Conservation (phyloP, 2,888 invertebrate species). For the Tromatobia lineatoria region DNA sequence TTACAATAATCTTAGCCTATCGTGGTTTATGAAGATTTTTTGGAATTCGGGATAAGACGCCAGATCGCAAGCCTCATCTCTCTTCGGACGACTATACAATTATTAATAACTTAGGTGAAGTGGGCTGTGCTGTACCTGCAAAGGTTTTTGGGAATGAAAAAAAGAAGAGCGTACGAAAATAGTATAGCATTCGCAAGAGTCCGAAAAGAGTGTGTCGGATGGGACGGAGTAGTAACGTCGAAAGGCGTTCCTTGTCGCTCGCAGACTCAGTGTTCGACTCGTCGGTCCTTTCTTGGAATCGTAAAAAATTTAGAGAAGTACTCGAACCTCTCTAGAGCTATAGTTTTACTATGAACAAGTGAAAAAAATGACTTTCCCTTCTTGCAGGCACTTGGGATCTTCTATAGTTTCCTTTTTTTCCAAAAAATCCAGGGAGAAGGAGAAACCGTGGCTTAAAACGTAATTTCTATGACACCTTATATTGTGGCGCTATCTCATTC, state of each 20-base stretch:
- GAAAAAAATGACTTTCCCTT: slow-evolving; percentile 63
- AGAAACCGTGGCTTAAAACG: no score
- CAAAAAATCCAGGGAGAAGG: no score
- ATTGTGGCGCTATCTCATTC: no score
- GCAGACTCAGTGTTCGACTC: slow-evolving; percentile 14
- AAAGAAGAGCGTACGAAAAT: slow-evolving; percentile 7
- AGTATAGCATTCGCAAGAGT: slow-evolving; percentile 52
- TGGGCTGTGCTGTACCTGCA: slow-evolving; percentile 31
- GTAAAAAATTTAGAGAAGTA: slow-evolving; percentile 67
- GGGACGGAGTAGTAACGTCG: slow-evolving; percentile 45
- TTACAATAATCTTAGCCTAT: slow-evolving; percentile 37
- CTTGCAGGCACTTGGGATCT: no score
- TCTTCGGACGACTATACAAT: slow-evolving; percentile 58
- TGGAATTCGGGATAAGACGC: slow-evolving; percentile 42
- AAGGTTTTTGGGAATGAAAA: slow-evolving; percentile 51
- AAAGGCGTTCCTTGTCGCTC: slow-evolving; percentile 24
- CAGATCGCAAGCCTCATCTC: slow-evolving; percentile 46
- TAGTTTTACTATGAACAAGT: slow-evolving; percentile 64
- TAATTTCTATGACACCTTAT: no score
- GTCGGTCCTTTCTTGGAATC: slow-evolving; percentile 66
- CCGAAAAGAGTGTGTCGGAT: slow-evolving; percentile 51
- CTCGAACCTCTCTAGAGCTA: slow-evolving; percentile 64
- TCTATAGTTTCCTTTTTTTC: no score
- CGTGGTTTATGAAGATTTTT: slow-evolving; percentile 54
- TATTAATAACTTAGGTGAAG: slow-evolving; percentile 67